Evolutionary conservation across 2,888 invertebrate genomes (phyloP), one percentile per base, ranked within the genome.

Genomic region (Agrotis puta): DNA sequence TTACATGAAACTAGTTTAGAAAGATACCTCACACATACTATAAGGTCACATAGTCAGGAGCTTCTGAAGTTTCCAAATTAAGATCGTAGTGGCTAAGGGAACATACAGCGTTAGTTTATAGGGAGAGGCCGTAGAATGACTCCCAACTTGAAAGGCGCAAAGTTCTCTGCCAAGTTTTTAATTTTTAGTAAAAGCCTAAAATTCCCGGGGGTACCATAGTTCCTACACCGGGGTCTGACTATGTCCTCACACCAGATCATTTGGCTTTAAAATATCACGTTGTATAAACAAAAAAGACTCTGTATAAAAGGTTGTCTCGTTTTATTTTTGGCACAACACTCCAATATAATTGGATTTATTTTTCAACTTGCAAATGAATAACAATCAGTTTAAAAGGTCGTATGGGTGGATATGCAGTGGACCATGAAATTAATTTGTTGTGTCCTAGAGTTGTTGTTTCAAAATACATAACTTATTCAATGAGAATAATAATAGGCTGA

Each of bases 1-100:
- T 76, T 78, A 57, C 63, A 74, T 61, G 53, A 68, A 77, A 76
- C 72, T 74, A 79, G 66, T 84, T 81, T 69, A 56, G 45, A 57
- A 72, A 81, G 72, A 83, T 85, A 71, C 71, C 70, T 74, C 86
- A 75, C 57, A 33, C 67, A 63, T 53, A 64, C 57, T 65, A 56
- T 70, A 69, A 84, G 64, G 72, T 80, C 59, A 70, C 67, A 72
- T 64, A 77, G 72, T 57, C 51, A 77, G 66, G 69, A 70, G 69
- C 66, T 85, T 76, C 74, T 78, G 68, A 84, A 83, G 81, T 84
- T 84, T 81, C 69, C 76, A 77, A 78, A 85, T 84, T 84, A 84
- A 78, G 78, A 81, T 81, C 58, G 61, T 70, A 83, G 71, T 69
- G 77, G 77, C 58, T 68, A 85, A 76, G 74, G 70, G 54, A 80